Conservation (phyloP, 2,888 invertebrate species). For the Phytoseiulus persimilis region DNA sequence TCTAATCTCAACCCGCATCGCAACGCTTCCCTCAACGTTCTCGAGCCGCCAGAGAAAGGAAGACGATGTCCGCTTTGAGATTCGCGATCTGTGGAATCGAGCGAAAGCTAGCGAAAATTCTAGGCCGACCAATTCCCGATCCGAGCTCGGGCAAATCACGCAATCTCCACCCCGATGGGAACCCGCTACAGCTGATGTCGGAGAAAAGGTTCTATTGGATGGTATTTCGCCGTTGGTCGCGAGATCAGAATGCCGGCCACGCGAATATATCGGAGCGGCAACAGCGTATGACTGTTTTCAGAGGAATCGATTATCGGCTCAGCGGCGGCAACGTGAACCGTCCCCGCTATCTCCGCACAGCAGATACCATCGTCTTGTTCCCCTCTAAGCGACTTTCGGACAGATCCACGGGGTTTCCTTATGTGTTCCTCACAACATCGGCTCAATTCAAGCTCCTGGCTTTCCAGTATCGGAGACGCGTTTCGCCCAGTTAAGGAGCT, state of each 20-base stretch:
- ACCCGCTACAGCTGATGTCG: background rate
- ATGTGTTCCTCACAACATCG: background rate
- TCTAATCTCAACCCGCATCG: background rate
- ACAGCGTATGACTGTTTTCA: background rate
- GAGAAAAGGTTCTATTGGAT: background rate
- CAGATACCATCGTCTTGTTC: background rate
- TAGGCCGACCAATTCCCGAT: too few species aligned
- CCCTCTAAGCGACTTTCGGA: background rate
- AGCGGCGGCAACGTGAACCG: background rate
- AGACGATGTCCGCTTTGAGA: too few species aligned
- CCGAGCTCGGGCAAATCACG: too few species aligned
- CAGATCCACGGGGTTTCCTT: background rate
- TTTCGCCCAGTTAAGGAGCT: background rate
- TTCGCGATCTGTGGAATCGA: background rate
- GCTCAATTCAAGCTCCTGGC: background rate
- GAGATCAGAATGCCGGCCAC: background rate
- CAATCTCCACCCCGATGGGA: too few species aligned
- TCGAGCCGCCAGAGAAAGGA: background rate
- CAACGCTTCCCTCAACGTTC: background rate
- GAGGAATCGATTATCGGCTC: background rate
- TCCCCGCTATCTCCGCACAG: background rate
- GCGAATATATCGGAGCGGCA: background rate
- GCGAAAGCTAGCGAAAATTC: background rate
- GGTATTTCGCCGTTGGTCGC: background rate
- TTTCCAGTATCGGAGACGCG: background rate